Evolutionary conservation across 35 echinoderm and acorn worm genomes (phyloP).

Genomic region (Ophioderma brevispina): DNA sequence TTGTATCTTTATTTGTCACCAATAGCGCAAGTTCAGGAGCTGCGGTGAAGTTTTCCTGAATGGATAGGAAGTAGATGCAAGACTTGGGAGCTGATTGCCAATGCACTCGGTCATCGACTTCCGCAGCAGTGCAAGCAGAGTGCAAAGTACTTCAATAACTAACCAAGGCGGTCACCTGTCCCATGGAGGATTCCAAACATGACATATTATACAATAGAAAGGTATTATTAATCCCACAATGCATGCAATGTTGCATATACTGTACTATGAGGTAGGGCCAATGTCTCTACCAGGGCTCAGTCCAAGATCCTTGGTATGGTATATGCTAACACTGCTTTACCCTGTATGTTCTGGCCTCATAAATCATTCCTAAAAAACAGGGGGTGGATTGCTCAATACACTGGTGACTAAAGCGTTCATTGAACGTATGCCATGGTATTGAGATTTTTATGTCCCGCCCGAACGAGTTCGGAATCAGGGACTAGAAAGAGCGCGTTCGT

Average conservation of each 20-base stretch:
- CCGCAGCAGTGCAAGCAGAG: constrained; percentile 90
- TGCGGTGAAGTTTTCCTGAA: constrained; percentile 72
- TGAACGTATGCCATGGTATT: too few relatives aligned
- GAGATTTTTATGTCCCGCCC: too few relatives aligned
- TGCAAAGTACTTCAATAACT: constrained; percentile 99
- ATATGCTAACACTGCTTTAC: too few relatives aligned
- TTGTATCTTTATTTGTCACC: background rate
- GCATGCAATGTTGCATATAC: background rate
- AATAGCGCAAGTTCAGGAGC: constrained; percentile 66
- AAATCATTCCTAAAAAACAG: too few relatives aligned
- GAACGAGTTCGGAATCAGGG: too few relatives aligned
- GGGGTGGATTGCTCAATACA: too few relatives aligned
- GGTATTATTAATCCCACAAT: background rate
- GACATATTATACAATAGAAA: constrained; percentile 59
- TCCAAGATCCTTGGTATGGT: too few relatives aligned
- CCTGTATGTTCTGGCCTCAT: too few relatives aligned
- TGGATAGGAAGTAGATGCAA: constrained; percentile 90
- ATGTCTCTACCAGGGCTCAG: too few relatives aligned
- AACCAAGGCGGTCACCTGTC: constrained; percentile 86
- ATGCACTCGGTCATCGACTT: constrained; percentile 81
- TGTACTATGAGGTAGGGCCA: too few relatives aligned
- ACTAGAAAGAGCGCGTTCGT: too few relatives aligned
- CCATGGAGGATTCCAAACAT: constrained; percentile 87
- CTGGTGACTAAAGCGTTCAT: too few relatives aligned
- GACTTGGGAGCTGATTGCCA: constrained; percentile 97